Base-by-base conservation (phyloP, 2,113 vertebrate species). In the Montifringilla adamsi region DNA sequence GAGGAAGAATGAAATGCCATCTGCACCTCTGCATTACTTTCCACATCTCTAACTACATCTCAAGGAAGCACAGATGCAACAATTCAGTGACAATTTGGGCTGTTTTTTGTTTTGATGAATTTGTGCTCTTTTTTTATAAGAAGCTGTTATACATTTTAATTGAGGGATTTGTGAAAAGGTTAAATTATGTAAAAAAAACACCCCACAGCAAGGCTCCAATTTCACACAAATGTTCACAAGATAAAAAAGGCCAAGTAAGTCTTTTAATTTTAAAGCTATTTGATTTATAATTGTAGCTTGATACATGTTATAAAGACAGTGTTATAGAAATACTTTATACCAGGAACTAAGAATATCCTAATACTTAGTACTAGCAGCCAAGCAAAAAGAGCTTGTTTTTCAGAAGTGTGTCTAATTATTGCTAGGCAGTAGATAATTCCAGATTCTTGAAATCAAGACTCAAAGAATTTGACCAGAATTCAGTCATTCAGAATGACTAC, bases 191-290 rank as follows among this genome's bases (percentile, higher is more conserved):
- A 72, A 87, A 72, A 94, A 33, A 60, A 86, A 33, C 44, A 6
- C 0, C 3, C 16, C 52, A 68, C 55, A 94, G 59, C 84, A 90
- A 62, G 80, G 37, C 78, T 94, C 75, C 90, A 91, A 95, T 96
- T 96, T 95, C 72, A 75, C 0, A 3, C 49, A 91, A 84, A 85
- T 35, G 60, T 75, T 94, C 82, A 64, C 78, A 70, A 68, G 47
- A 91, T 81, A 67, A 86, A 83, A 81, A 92, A 73, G 70, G 53
- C 66, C 67, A 93, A 94, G 17, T 76, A 72, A 35, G 19, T 17
- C 31, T 96, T 94, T 95, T 89, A 83, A 96, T 80, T 91, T 76
- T 70, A 78, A 84, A 86, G 52, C 68, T 88, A 81, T 95, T 81
- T 86, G 67, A 90, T 84, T 93, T 90, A 63, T 74, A 90, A 90